Evolutionary conservation across 2,113 vertebrate species (phyloP).

Genomic region (crab-eating macaque (Macaca fascicularis)): T2T-MFA8v1.1 NC_088384.1:63785001-63785500

Average conservation of each 20-base stretch:
- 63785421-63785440: neutral
- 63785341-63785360: too few relatives aligned
- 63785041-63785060: neutral
- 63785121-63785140: neutral
- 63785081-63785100: neutral
- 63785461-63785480: neutral
- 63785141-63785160: neutral
- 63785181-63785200: neutral
- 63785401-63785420: neutral
- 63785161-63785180: neutral
- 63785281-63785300: neutral
- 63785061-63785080: neutral
- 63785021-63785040: neutral
- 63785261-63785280: neutral
- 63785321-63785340: neutral
- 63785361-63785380: too few relatives aligned
- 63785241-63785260: neutral
- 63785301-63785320: neutral
- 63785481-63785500: neutral
- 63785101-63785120: neutral
- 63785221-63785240: neutral
- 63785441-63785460: neutral
- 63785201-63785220: neutral
- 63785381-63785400: neutral
- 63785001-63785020: neutral